Percentiles rank a stretch among this genome's conserved stretches.
Conservation (phyloP, 1,140 invertebrate species). For the Scaptomyza pallida region DNA sequence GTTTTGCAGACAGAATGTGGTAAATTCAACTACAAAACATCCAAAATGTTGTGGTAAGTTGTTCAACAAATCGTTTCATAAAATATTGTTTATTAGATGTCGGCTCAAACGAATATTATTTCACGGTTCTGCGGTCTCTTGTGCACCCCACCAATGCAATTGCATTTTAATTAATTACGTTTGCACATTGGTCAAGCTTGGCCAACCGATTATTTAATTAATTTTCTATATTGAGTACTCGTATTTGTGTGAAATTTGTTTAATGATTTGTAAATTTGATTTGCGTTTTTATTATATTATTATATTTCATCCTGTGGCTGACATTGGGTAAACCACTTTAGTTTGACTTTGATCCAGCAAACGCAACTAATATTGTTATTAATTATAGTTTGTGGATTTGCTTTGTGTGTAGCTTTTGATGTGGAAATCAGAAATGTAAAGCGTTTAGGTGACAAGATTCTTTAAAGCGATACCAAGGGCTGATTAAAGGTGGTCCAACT, state of each 20-base stretch:
- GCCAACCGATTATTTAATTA: slow-evolving; percentile 28
- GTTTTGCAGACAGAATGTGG: neutral
- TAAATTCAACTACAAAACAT: slow-evolving; percentile 6
- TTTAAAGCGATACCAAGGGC: too few species aligned
- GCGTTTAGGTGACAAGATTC: too few species aligned
- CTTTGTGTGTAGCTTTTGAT: too few species aligned
- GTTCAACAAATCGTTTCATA: slow-evolving; percentile 28
- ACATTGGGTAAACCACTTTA: slow-evolving; percentile 25
- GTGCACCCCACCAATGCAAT: slow-evolving; percentile 38
- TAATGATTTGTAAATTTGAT: slow-evolving; percentile 63
- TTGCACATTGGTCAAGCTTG: slow-evolving; percentile 49
- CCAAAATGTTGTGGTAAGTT: slow-evolving; percentile 41
- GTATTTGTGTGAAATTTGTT: slow-evolving; percentile 44
- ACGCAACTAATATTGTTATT: slow-evolving; percentile 4
- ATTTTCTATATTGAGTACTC: neutral
- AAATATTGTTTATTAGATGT: slow-evolving; percentile 54
- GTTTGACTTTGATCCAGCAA: neutral
- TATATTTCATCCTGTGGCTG: slow-evolving; percentile 34
- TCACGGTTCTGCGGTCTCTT: slow-evolving; percentile 49
- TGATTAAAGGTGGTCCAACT: too few species aligned
- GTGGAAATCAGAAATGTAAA: slow-evolving; percentile 9
- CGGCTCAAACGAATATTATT: slow-evolving; percentile 23
- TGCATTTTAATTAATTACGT: slow-evolving; percentile 73
- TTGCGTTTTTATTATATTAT: slow-evolving; percentile 22
- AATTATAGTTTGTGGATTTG: slow-evolving; percentile 14